Evolutionary conservation across 2,113 vertebrate genomes (phyloP).

Genomic region (Cyprinodon brontotheroides): DNA sequence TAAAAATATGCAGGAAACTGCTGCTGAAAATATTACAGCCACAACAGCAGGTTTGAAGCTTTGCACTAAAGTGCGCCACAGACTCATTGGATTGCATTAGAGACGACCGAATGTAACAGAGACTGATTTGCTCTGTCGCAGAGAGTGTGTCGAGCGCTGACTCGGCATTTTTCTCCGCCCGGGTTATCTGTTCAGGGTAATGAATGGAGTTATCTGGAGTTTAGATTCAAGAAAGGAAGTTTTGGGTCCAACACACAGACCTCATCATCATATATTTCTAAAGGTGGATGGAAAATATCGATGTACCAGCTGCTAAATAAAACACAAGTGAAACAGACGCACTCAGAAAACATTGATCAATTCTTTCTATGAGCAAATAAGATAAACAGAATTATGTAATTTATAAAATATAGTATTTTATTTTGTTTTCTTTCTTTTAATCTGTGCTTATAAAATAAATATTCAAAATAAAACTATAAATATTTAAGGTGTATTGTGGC

Average conservation of each 20-base stretch:
- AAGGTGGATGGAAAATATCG: constrained; percentile 47
- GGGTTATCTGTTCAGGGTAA: constrained; percentile 54
- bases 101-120: constrained; percentile 21
- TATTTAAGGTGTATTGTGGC: too few species aligned
- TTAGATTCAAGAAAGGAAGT: constrained; percentile 40
- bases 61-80: constrained; percentile 21
- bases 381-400: too few species aligned
- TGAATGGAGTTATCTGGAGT: constrained; percentile 48
- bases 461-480: too few species aligned
- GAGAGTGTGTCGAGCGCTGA: constrained; percentile 51
- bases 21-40: neutral
- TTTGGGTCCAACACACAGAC: constrained; percentile 38
- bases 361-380: too few species aligned
- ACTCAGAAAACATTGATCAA: neutral
- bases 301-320: neutral
- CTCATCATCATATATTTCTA: constrained; percentile 42
- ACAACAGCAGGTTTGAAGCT: constrained; percentile 37
- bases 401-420: too few species aligned
- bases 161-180: constrained; percentile 38
- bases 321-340: neutral
- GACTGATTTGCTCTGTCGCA: constrained; percentile 37
- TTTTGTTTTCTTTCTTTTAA: too few species aligned
- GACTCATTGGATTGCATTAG: constrained; percentile 19
- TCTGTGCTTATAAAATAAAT: too few species aligned
- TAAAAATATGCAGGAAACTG: neutral